Conservation (phyloP, 2,888 invertebrate genomes). For the Philonicus albiceps region DNA sequence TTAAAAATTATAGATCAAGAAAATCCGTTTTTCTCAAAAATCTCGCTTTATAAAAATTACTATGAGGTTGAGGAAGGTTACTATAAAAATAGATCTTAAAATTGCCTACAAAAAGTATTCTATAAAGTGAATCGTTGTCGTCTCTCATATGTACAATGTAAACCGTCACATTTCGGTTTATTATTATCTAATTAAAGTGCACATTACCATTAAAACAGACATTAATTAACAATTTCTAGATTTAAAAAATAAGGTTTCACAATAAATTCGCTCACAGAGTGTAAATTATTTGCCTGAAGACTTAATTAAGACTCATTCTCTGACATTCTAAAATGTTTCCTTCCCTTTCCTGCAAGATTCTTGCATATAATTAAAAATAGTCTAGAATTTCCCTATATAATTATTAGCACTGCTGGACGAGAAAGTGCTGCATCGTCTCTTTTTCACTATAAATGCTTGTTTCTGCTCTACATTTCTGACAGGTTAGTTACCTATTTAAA, state of each 20-base stretch:
- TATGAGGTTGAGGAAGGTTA: no score
- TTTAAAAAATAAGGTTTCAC: not conserved
- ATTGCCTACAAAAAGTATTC: no score
- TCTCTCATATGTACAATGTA: no score
- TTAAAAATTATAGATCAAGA: no score
- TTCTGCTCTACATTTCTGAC: not conserved
- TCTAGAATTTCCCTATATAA: not conserved
- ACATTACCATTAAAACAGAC: not conserved
- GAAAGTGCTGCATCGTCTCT: not conserved
- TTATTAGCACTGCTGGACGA: not conserved
- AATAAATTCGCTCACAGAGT: not conserved
- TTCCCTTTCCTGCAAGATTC: not conserved
- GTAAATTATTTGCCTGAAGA: not conserved
- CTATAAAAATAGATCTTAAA: no score
- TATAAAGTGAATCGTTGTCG: no score
- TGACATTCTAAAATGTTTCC: not conserved
- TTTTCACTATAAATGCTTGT: not conserved
- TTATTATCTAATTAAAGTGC: not conserved
- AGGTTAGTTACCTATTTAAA: not conserved
- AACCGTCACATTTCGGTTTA: not conserved
- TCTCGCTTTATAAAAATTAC: no score
- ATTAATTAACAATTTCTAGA: not conserved
- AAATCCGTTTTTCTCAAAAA: no score
- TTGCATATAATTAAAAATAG: not conserved
- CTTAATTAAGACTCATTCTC: not conserved